Base-by-base conservation (phyloP, 2,797 vertebrate genomes). In the Oophaga sylvatica region DNA sequence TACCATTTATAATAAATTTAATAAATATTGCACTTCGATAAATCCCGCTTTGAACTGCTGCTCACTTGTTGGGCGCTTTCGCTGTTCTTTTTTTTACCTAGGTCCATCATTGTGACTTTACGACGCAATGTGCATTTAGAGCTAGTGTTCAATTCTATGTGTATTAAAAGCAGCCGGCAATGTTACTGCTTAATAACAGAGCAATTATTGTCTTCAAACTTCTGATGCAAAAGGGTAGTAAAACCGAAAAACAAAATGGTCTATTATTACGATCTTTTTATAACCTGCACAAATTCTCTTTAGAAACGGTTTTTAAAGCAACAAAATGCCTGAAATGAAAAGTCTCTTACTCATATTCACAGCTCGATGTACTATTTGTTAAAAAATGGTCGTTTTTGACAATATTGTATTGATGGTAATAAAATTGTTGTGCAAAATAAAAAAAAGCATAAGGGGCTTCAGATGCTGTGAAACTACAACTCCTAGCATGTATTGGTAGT, bases 201-300 rank as follows among this genome's bases (percentile, higher is more conserved):
- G 65, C 65, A 83, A 83, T 83, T 83, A 83, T 83, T 83, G 81
- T 83, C 17, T 65, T 70, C n/a, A 56, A 83, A 57, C 45, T 31
- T 70, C 15, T 31, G 65, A 83, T 83, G 48, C 65, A 68, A 83
- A 83, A 56, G n/a, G 65, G n/a, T 77, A 77, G 75, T 71, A 70
- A 68, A 83, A 57, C 65, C 7, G n/a, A 20, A 83, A 83, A 71
- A 70, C 81, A 70, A 82, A 71, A 48, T 71, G 53, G 20, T 82
- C 62, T 82, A 12, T 82, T 53, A 83, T 83, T 71, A 71, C 22
- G 2, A 68, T 31, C 26, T 57, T 83, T 56, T 83, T 68, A 77
- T 70, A 83, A 83, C n/a, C 48, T 68, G 31, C 48, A 57, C 67
- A 19, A 59, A 83, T 83, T 68, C 48, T 56, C 57, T 83, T 68